A percentile compares a stretch with the other conserved stretches of the same genome.
Conservation (phyloP, 2,113 vertebrate species). For the Plecotus auritus region DNA sequence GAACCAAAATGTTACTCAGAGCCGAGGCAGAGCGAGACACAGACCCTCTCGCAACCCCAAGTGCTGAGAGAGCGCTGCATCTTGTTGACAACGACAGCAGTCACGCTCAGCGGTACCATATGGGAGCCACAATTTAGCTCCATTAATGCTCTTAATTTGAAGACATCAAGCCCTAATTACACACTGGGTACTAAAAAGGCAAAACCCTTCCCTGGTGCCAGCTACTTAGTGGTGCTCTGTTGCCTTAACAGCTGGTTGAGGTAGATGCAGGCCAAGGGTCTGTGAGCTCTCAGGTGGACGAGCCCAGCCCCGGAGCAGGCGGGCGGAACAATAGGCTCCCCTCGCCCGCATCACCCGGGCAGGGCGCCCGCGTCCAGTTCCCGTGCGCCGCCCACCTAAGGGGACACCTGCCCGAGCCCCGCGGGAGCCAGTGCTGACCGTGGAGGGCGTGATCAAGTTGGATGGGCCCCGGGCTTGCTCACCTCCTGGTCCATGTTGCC, state of each 20-base stretch:
- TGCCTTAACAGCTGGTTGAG: slow-evolving; percentile 85
- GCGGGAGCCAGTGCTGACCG: background rate
- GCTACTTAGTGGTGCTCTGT: slow-evolving; percentile 83
- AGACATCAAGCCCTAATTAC: slow-evolving; percentile 89
- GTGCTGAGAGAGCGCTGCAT: slow-evolving; percentile 72
- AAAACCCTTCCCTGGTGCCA: slow-evolving; percentile 84
- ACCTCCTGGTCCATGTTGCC: slow-evolving; percentile 96
- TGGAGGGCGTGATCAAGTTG: background rate
- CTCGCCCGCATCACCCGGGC: background rate
- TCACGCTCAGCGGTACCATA: slow-evolving; percentile 86
- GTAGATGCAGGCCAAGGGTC: slow-evolving; percentile 78
- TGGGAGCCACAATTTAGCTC: slow-evolving; percentile 88
- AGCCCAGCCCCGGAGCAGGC: slow-evolving; percentile 69
- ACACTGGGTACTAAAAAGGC: slow-evolving; percentile 87
- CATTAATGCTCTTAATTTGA: slow-evolving; percentile 91
- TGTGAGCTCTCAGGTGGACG: slow-evolving; percentile 77
- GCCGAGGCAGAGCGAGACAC: background rate
- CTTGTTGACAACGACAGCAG: slow-evolving; percentile 86
- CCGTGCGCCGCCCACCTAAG: background rate
- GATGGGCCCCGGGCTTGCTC: background rate
- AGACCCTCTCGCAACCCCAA: slow-evolving; percentile 68
- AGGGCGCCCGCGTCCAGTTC: slow-evolving; percentile 33
- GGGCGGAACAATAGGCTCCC: slow-evolving; percentile 68
- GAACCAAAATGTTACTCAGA: background rate
- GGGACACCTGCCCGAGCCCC: background rate